Percentiles rank a stretch among this genome's conserved stretches.
These are phyloP conservation scores for Ectemnius cavifrons DNA, from an alignment of 2,888 invertebrate species.

Conservation along the genomic window DNA sequence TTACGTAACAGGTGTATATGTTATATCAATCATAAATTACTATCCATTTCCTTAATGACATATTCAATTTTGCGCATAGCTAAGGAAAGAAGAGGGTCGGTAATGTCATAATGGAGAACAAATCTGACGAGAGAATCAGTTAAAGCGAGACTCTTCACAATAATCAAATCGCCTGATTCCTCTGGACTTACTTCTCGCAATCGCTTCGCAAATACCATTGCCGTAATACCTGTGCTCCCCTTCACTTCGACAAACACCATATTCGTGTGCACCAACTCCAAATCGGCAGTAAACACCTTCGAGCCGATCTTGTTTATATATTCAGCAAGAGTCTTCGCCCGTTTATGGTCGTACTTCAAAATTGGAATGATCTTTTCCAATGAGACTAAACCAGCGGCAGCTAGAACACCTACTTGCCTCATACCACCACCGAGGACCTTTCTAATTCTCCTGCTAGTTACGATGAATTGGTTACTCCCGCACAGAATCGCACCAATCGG, in stretches of 20 bases:
- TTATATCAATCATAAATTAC: conserved; percentile 5
- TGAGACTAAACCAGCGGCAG: conserved; percentile 92
- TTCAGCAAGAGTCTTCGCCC: conserved; percentile 83
- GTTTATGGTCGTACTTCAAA: conserved; percentile 87
- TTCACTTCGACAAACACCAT: conserved; percentile 85
- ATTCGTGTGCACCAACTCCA: conserved; percentile 84
- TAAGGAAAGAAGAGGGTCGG: conserved; percentile 83
- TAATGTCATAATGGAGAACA: conserved; percentile 86
- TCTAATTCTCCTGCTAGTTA: conserved; percentile 86
- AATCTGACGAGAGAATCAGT: conserved; percentile 83
- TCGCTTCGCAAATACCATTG: conserved; percentile 79
- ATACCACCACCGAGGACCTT: conserved; percentile 96
- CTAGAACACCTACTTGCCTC: conserved; percentile 94
- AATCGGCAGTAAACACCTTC: conserved; percentile 82
- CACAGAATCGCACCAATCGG: conserved; percentile 93
- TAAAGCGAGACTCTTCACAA: conserved; percentile 82
- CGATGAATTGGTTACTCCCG: conserved; percentile 86
- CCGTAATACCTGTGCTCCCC: conserved; percentile 76
- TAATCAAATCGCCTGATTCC: conserved; percentile 79
- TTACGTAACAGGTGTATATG: too few species aligned
- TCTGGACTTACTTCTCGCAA: conserved; percentile 78
- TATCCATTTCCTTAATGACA: conserved; percentile 83
- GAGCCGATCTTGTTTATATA: conserved; percentile 83
- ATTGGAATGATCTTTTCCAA: conserved; percentile 88
- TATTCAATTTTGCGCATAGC: conserved; percentile 85